These are phyloP conservation scores for Drosophila elegans DNA, from an alignment of 1,140 invertebrate species.

Conservation along the genomic window DNA sequence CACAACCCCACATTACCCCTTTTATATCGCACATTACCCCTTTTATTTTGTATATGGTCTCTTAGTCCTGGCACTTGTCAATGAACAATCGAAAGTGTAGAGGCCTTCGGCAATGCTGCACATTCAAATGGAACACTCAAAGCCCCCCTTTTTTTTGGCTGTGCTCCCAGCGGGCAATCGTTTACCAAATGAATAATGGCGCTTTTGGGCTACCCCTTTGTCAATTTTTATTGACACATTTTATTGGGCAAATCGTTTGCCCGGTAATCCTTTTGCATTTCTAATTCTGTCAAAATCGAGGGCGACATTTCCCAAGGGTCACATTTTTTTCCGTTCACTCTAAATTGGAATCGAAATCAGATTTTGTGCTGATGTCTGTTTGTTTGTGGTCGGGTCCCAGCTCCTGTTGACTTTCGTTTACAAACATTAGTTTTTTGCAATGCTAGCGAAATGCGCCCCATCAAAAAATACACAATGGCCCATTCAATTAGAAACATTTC, in stretches of 20 bases:
- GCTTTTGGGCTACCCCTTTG: conserved; percentile 42
- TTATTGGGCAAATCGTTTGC: conserved; percentile 63
- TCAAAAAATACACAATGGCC: background rate
- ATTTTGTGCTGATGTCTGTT: conserved; percentile 45
- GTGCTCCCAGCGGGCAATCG: conserved; percentile 15
- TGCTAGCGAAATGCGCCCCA: conserved; percentile 20
- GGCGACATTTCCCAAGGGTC: conserved; percentile 56
- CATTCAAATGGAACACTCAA: conserved; percentile 29
- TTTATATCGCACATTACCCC: background rate
- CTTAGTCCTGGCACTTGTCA: conserved; percentile 9
- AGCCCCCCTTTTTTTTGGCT: background rate
- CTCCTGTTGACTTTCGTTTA: conserved; percentile 45
- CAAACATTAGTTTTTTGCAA: conserved; percentile 36
- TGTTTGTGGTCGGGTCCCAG: conserved; percentile 9
- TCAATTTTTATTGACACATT: conserved; percentile 77
- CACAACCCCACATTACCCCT: conserved; percentile 2
- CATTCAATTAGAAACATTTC: conserved; percentile 69
- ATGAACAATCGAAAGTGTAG: conserved; percentile 21
- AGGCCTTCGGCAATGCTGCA: conserved; percentile 7
- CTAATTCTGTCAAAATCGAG: conserved; percentile 54
- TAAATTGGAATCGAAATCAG: conserved; percentile 54
- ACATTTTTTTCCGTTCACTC: conserved; percentile 36
- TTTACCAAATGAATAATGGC: conserved; percentile 59
- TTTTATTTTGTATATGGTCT: conserved; percentile 17
- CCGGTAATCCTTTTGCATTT: conserved; percentile 61